Evolutionary conservation across 30 jellyfish, hydroid and myxozoan species (phyloP), one percentile per base, ranked within the genome.

Genomic region (Chrysaora quinquecirrha): DNA sequence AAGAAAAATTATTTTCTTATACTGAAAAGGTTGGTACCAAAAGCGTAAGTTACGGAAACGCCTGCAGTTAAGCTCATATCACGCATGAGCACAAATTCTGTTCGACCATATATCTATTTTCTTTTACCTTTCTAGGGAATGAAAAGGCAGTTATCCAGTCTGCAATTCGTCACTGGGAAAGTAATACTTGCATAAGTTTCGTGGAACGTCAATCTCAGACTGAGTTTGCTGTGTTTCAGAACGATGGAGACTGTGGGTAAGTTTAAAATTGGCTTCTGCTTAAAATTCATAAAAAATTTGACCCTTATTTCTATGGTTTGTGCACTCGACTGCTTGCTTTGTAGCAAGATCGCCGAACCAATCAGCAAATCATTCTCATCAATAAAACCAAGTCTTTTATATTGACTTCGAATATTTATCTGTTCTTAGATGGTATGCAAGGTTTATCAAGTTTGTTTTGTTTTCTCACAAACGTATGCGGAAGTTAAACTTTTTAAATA

Each of bases 181-280:
- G 27, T 22, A 64, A 86, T 52, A 86, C 96, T 18, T 86, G 96
- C 49, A 29, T 86, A 10, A 76, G 86, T 68, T 86, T 86, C 43
- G 80, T 86, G 2, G 67, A 32, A 24, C 54, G 89, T 49, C 50
- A 66, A 30, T 32, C 71, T 2, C 84, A 86, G 30, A 47, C 50
- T 30, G 89, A 76, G 43, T 86, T 54, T 33, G 81, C 73, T 22
- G 75, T 64, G 9, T 86, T 86, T 47, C 96, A 86, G 46, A 50
- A 70, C 34, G 87, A 86, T 19, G 96, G 96, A 2, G 60, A 65
- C 74, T 86, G 96, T 29, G 96, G 96, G 96, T 86, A 58, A 47
- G 96, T 3, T 11, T 22, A 10, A 25, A 4, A 25, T n/a, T n/a
- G 11, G 14, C 14, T 14, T 38, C 14, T 38, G 68, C 75, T 25